Evolutionary conservation across 2,113 vertebrate genomes (phyloP).

Genomic region (Strix aluco): DNA sequence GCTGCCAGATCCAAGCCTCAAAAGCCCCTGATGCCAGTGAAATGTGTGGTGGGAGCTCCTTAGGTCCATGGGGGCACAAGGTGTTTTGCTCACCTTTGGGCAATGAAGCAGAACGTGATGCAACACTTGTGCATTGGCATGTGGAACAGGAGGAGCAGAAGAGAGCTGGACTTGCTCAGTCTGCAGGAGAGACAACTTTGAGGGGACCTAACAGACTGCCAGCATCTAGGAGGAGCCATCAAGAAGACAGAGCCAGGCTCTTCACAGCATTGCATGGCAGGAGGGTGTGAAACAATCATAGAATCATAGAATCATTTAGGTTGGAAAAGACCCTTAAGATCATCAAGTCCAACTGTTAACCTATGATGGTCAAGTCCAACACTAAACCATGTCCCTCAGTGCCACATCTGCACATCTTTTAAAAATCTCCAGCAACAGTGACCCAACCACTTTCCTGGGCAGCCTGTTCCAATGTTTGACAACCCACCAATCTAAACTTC

Average conservation of each 20-base stretch:
- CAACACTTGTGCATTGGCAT: background rate
- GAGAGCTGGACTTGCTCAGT: background rate
- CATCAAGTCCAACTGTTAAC: background rate
- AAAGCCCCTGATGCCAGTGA: background rate
- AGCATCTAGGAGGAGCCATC: background rate
- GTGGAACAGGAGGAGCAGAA: background rate
- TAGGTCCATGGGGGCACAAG: fast-evolving
- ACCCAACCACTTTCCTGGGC: background rate
- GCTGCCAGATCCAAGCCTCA: background rate
- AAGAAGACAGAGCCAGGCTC: background rate
- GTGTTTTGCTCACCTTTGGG: background rate
- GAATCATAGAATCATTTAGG: background rate
- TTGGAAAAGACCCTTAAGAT: background rate
- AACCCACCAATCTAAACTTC: background rate
- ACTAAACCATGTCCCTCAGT: background rate
- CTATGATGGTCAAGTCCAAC: background rate
- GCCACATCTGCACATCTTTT: fast-evolving
- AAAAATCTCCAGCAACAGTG: background rate
- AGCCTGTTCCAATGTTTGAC: background rate
- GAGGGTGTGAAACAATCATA: background rate
- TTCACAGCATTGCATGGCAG: background rate
- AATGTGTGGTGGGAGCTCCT: background rate
- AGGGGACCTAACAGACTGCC: background rate
- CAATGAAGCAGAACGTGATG: background rate
- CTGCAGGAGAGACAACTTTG: background rate